Evolutionary conservation across 1,140 invertebrate genomes (phyloP), one percentile per base, ranked within the genome.

Genomic region (Drosophila lowei): DNA sequence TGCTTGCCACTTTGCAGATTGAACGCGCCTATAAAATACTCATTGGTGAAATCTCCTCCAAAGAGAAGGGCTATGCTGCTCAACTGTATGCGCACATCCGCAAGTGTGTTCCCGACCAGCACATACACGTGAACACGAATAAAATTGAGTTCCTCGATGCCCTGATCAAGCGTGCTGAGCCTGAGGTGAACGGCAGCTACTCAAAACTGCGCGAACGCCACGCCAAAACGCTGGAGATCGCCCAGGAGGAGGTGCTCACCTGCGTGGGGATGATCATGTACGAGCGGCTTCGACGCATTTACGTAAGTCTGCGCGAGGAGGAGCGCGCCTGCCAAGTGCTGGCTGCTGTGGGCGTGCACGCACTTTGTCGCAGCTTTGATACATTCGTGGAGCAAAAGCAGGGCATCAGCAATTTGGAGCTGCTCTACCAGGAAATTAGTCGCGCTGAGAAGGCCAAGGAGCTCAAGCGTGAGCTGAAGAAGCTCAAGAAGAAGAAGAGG

Each of bases 161-260:
- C 68, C 93, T 98, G n/a, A 97, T 98, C 77, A 95, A 94, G 25
- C 93, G 96, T 65, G 97, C 97, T 34, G 97, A 98, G 92, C 97
- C 97, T n/a, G 96, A 97, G 91, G 92, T 97, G 6, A 94, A 97
- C 72, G 96, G 96, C 44, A 92, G 92, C 91, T 93, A 92, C 66
- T 92, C 73, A 49, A 93, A 94, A 74, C 93, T 95, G 72, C 94
- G 97, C 58, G 97, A 98, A 91, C 93, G 97, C 54, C 97, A 98
- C 92, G 97, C 97, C 1, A 98, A 98, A 92, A 98, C 97, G 7
- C 91, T 98, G 68, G 97, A 98, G 93, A 97, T 98, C 80, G 97
- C 97, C 78, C 97, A 99, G 92, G 97, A 98, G 92, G 97, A 99
- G 93, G 97, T 98, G 46, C 93, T 99, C 56, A 98, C 97, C 0